Base-by-base conservation (phyloP, 2,113 vertebrate genomes). In the Cavia porcellus region DNA sequence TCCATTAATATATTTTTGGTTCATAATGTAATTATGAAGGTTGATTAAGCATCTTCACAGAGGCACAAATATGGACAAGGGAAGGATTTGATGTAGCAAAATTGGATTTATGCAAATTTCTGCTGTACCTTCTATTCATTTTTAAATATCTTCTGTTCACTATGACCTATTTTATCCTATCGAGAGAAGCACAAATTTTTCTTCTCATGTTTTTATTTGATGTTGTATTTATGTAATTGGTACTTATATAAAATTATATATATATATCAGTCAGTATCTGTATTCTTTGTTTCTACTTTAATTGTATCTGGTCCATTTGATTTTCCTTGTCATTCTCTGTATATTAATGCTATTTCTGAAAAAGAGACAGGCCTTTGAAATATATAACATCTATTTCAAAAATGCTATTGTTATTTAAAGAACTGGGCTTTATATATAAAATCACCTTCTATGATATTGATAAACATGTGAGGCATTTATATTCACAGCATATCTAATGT, bases 161-260 rank as follows among this genome's bases (percentile, higher is more conserved):
- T 55, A 0, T 75, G 7, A 81, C 45, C 25, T 35, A 45, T n/a
- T 57, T 86, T 55, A 57, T 75, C 13, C 57, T 30, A 25, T 62
- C 25, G 47, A 0, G 72, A 86, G 2, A n/a, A 24, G 5, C 1
- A 50, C 3, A 77, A n/a, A 70, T 0, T 11, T 81, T 59, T 5
- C 28, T 75, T 89, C 72, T 82, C 4, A 77, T 38, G 70, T 77
- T 92, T 30, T 86, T 5, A 17, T 55, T 87, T 92, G 17, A 77
- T 14, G 17, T 66, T 52, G 32, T 59, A 70, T 30, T 1, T 94
- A 81, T 83, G 5, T 72, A 1, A 25, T 4, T 94, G 14, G 9
- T 42, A 75, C 3, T 1, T 57, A 59, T 61, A 52, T 59, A 86
- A 86, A 17, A 2, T 28, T 32, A 55, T 85, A 80, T 57, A 32